These are phyloP conservation scores for Osedax frankpressi DNA, from an alignment of 2,888 invertebrate species.

Conservation along the genomic window DNA sequence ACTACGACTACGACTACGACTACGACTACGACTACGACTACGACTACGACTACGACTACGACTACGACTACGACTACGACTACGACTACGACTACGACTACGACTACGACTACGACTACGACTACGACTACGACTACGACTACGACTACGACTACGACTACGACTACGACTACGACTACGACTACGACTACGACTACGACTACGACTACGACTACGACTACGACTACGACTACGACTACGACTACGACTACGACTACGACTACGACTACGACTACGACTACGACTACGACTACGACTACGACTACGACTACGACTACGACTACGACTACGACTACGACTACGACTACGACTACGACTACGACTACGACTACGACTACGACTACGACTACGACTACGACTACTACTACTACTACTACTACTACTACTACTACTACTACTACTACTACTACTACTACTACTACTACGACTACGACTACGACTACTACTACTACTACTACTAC, in stretches of 20 bases:
- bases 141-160: constrained; percentile 5
- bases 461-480: constrained; percentile 4
- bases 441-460: constrained; percentile 12
- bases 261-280: constrained; percentile 5
- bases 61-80: constrained; percentile 5
- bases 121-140: constrained; percentile 7
- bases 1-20: constrained; percentile 7
- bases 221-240: constrained; percentile 3
- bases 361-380: constrained; percentile 4
- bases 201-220: constrained; percentile 5
- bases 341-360: constrained; percentile 5
- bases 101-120: constrained; percentile 3
- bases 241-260: constrained; percentile 4
- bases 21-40: constrained; percentile 7
- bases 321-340: constrained; percentile 5
- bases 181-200: constrained; percentile 5
- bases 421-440: constrained; percentile 11
- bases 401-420: constrained; percentile 12
- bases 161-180: constrained; percentile 1
- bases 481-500: constrained; percentile 12
- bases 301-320: constrained; percentile 5
- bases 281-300: constrained; percentile 3
- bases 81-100: constrained; percentile 5
- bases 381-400: constrained; percentile 4
- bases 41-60: constrained; percentile 5